Evolutionary conservation across 2,113 vertebrate genomes (phyloP).

Genomic region (Gulo gulo): DNA sequence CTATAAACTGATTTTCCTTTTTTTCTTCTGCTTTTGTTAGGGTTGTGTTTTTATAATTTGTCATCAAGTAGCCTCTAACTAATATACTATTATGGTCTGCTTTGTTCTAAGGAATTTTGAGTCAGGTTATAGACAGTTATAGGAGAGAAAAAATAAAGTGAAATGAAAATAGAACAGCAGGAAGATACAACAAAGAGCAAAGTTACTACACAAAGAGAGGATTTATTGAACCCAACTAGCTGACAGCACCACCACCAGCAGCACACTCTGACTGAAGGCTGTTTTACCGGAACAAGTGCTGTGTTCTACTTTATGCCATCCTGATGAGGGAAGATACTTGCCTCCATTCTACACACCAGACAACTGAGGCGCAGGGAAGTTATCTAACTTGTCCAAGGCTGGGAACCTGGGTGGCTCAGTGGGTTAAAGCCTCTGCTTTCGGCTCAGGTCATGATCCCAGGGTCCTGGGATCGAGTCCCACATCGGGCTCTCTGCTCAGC

Average conservation of each 20-base stretch:
- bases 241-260: neutral
- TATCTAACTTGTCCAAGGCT: neutral
- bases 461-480: too few relatives aligned
- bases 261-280: neutral
- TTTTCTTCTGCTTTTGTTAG: neutral
- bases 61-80: neutral
- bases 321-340: neutral
- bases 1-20: neutral
- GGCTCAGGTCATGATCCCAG: too few relatives aligned
- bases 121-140: neutral
- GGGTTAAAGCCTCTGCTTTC: too few relatives aligned
- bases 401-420: too few relatives aligned
- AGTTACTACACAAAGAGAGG: too few relatives aligned
- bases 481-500: too few relatives aligned
- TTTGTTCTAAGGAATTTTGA: neutral
- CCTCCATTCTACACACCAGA: neutral
- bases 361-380: neutral
- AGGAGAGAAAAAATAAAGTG: neutral
- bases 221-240: accelerated
- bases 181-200: neutral
- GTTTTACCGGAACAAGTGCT: accelerated
- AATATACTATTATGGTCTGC: neutral
- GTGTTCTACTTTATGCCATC: neutral
- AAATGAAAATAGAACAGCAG: neutral
- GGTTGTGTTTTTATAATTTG: neutral